Evolutionary conservation across 2,797 vertebrate genomes (phyloP).

Genomic region (Diplodus sargus): DNA sequence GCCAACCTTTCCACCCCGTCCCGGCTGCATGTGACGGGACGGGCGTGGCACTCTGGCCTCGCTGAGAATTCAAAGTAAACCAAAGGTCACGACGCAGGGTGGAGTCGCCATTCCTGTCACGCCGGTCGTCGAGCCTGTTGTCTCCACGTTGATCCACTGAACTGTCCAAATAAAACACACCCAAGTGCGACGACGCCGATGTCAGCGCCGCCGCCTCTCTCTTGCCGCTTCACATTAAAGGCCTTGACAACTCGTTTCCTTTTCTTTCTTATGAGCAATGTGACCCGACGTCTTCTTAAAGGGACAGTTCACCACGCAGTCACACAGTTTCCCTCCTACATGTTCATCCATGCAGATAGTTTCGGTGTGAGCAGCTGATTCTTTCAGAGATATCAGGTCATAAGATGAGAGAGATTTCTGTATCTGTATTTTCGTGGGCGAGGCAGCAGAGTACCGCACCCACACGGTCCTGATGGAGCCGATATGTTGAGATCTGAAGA

Average conservation of each 20-base stretch:
- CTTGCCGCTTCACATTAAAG: not conserved
- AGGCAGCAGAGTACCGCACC: not conserved
- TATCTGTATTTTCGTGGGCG: not conserved
- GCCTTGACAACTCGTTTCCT: not conserved
- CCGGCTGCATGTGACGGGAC: not conserved
- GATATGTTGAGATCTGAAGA: not conserved
- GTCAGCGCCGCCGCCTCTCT: constrained; percentile 1
- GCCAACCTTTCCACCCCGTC: not conserved
- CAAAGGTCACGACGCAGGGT: constrained; percentile 54
- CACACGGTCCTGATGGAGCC: not conserved
- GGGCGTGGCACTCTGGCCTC: constrained; percentile 34
- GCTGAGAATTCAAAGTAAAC: constrained; percentile 32
- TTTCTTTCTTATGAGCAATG: not conserved
- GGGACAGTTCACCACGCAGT: not conserved
- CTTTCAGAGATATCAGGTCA: too few relatives aligned
- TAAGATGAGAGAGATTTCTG: not conserved
- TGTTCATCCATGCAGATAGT: too few relatives aligned
- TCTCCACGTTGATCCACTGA: constrained; percentile 23
- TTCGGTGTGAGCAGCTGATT: too few relatives aligned
- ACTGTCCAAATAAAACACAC: constrained; percentile 57
- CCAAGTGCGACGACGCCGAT: constrained; percentile 11
- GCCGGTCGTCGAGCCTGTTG: constrained; percentile 44
- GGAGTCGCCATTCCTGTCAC: constrained; percentile 66
- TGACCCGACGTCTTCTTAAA: not conserved
- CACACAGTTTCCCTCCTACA: too few relatives aligned